phyloP scores from a whole-genome alignment of 2,888 invertebrate species.

The Coleophora deauratella region DNA sequence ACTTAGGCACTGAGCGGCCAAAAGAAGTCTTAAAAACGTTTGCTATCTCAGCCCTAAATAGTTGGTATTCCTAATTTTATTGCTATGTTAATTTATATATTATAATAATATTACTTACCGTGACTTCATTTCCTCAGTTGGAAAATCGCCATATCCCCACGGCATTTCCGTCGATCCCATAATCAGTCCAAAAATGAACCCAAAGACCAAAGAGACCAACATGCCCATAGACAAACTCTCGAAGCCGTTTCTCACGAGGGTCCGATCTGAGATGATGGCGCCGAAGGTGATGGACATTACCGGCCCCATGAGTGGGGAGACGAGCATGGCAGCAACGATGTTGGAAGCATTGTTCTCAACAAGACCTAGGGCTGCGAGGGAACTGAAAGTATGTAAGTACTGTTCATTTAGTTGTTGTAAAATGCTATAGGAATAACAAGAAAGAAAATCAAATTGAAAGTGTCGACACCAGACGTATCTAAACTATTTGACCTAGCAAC shows the following conservation, averaged over 20 bases:
- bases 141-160: slow-evolving; percentile 84
- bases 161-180: slow-evolving; percentile 83
- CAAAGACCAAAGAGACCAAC: slow-evolving; percentile 82
- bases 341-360: slow-evolving; percentile 89
- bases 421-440: too few relatives aligned
- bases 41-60: too few relatives aligned
- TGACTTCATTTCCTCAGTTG: slow-evolving; percentile 85
- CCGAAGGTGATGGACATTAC: slow-evolving; percentile 92
- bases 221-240: slow-evolving; percentile 81
- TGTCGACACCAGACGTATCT: too few relatives aligned
- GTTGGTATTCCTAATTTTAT: too few relatives aligned
- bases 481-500: too few relatives aligned
- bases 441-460: too few relatives aligned
- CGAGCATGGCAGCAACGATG: slow-evolving; percentile 84
- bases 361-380: slow-evolving; percentile 86
- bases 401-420: neutral
- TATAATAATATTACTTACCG: slow-evolving; percentile 63
- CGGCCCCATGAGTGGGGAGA: slow-evolving; percentile 86
- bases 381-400: slow-evolving; percentile 58
- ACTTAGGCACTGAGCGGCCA: too few relatives aligned
- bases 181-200: slow-evolving; percentile 85
- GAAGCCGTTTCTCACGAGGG: slow-evolving; percentile 80
- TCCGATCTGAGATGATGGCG: slow-evolving; percentile 82
- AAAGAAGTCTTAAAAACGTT: too few relatives aligned
- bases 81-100: too few relatives aligned